Conservation (phyloP, 2,113 vertebrate species). For the Caloenas nicobarica region DNA sequence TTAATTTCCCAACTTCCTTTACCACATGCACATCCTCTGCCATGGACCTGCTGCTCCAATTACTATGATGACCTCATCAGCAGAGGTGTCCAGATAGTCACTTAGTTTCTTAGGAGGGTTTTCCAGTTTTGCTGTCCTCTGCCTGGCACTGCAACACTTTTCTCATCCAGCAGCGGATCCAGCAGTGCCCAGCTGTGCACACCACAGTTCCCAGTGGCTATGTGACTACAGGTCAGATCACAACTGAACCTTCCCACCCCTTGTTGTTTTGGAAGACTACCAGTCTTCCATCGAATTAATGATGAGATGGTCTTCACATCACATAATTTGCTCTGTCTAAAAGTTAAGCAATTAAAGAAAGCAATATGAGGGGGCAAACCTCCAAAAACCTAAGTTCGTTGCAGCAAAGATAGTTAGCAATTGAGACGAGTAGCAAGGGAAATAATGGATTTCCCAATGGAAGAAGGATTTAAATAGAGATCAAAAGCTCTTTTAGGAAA, state of each 20-base stretch:
- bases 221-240: background rate
- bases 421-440: background rate
- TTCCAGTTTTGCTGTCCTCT: background rate
- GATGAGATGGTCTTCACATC: background rate
- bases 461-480: background rate
- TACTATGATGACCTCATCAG: background rate
- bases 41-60: background rate
- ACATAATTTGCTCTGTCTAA: background rate
- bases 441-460: background rate
- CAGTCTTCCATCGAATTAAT: background rate
- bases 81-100: too few relatives aligned
- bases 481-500: background rate
- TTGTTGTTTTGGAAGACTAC: background rate
- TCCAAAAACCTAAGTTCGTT: rapidly evolving
- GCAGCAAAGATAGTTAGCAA: background rate
- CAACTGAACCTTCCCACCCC: background rate
- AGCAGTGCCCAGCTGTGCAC: background rate
- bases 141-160: background rate
- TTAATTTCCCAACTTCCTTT: background rate
- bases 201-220: background rate
- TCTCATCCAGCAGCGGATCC: background rate
- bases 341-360: background rate
- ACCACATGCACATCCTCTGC: background rate
- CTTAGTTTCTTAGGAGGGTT: background rate
- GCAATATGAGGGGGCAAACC: background rate